These are phyloP conservation scores for Chrysaora quinquecirrha DNA, from an alignment of 30 jellyfish, hydroid and myxozoan species.

Conservation along the genomic window DNA sequence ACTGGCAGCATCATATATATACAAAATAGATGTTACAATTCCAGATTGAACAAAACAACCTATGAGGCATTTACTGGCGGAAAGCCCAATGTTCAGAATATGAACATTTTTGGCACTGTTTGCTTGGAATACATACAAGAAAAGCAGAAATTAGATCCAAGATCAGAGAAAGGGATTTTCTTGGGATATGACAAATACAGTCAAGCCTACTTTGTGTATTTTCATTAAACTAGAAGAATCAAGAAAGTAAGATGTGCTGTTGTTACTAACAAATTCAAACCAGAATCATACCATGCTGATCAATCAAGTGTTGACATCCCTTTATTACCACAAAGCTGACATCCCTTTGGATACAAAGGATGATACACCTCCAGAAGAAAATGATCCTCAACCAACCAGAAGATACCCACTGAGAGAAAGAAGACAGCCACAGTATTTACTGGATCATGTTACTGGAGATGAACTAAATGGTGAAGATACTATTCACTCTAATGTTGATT, in stretches of 20 bases:
- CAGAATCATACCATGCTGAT: not conserved
- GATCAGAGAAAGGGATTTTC: conserved; percentile 26
- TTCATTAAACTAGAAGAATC: conserved; percentile 21
- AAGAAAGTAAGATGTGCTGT: conserved; percentile 24
- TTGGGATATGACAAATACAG: conserved; percentile 64
- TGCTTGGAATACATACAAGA: not conserved
- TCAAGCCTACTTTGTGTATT: conserved; percentile 48
- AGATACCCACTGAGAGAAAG: not conserved
- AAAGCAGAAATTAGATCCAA: conserved; percentile 23
- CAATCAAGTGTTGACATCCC: not conserved
- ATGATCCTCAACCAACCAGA: not conserved
- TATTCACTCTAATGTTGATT: not conserved
- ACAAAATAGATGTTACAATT: conserved; percentile 11
- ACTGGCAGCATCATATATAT: conserved; percentile 40
- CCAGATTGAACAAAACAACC: conserved; percentile 21
- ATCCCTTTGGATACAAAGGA: not conserved
- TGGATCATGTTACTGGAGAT: not conserved
- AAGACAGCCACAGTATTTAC: not conserved
- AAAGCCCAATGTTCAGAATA: not conserved
- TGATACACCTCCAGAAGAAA: not conserved
- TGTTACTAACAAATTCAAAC: not conserved
- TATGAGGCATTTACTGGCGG: conserved; percentile 29
- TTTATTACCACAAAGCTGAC: not conserved
- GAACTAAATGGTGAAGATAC: not conserved
- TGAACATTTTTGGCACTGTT: not conserved